phyloP scores from a whole-genome alignment of 2,888 invertebrate genomes.

The Nemotelus nigrinus region DNA sequence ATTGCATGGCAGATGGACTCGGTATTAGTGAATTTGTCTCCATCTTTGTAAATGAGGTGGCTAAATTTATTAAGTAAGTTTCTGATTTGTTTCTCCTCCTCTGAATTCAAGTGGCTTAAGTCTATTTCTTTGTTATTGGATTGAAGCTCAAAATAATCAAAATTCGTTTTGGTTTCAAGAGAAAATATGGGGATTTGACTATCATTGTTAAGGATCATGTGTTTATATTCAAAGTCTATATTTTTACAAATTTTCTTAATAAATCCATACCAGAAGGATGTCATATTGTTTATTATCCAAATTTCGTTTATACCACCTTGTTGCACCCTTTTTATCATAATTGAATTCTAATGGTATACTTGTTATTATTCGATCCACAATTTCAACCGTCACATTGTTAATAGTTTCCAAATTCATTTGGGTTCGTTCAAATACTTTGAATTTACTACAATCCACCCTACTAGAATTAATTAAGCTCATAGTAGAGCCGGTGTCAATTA shows the following conservation, averaged over 20 bases:
- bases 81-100: constrained; percentile 11
- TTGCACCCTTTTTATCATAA: constrained; percentile 1
- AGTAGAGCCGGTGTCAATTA: background rate
- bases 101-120: background rate
- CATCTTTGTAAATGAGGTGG: constrained; percentile 38
- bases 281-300: constrained; percentile 4
- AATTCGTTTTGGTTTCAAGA: background rate
- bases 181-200: background rate
- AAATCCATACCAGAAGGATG: constrained; percentile 13
- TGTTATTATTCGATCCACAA: constrained; percentile 4
- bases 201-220: background rate
- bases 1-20: constrained; percentile 25
- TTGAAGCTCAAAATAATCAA: constrained; percentile 3
- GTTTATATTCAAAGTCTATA: background rate
- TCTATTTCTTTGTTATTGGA: background rate
- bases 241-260: constrained; percentile 2
- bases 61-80: constrained; percentile 19
- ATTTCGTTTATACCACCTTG: constrained; percentile 2
- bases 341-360: constrained; percentile 14
- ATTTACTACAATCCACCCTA: constrained; percentile 5
- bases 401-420: constrained; percentile 6
- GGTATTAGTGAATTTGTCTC: too few species aligned
- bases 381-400: background rate
- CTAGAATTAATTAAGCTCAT: background rate
- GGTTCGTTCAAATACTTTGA: background rate